Evolutionary conservation across 2,888 invertebrate genomes (phyloP), one percentile per base, ranked within the genome.

Genomic region (Drosophila rellima): DNA sequence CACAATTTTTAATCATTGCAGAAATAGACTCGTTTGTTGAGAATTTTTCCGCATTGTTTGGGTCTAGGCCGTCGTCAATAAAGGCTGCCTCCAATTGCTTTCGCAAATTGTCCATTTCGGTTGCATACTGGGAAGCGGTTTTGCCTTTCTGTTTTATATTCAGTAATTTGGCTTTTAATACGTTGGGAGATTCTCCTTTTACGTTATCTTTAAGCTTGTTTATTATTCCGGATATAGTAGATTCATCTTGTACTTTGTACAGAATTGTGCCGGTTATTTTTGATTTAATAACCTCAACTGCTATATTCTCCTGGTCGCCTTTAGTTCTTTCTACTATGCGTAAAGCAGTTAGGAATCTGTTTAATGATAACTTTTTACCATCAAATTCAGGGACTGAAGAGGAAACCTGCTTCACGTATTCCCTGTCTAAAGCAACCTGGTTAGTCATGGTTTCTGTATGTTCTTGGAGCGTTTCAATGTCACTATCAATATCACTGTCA

Each of bases 351-450:
- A 40, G 18, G 40, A 18, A 18, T 11, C 42, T 20, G 13, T 39
- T 48, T 39, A 59, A 20, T n/a, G 59, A 18, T 31, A 29, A 31
- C 23, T 48, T 59, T 59, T 44, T 60, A 17, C 60, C 50, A 31
- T 61, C 52, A n/a, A 61, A 52, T 54, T 61, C 29, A 17, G 45
- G 31, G 5, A 52, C 15, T 13, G 52, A n/a, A 26, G 37, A 52
- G 26, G 61, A 52, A 17, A 48, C 31, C 13, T 59, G 47, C 29
- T 6, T 39, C 2, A 48, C 48, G 26, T 35, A 56, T 45, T 31
- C 17, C 7, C 33, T 11, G 13, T 50, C 48, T 50, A 50, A 8
- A 8, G 48, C 20, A 3, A 35, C 35, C 2, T 31, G 50, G 4
- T 35, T 20, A 18, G 47, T 11, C 29, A 29, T 47, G n/a, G n/a